Evolutionary conservation across 2,113 vertebrate genomes (phyloP).

Genomic region (Tychaedon coryphoeus): DNA sequence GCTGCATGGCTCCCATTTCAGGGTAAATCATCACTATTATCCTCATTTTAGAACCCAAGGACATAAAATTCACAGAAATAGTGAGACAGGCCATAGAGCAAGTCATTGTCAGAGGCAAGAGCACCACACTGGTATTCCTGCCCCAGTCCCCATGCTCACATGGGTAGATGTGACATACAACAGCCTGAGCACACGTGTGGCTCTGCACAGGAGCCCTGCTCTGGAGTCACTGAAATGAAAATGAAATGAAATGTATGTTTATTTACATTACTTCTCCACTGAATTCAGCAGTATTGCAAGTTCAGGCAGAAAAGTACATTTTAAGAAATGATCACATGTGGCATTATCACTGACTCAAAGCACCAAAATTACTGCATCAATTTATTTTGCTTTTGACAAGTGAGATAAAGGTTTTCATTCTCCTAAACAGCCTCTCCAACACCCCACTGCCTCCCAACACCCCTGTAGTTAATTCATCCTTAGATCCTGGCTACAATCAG

Average conservation of each 20-base stretch:
- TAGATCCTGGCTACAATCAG: neutral
- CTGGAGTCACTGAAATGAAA: neutral
- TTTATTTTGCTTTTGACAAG: neutral
- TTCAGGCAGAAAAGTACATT: neutral
- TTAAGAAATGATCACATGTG: neutral
- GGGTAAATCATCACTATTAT: neutral
- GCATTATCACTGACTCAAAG: neutral
- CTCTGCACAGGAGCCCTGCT: neutral
- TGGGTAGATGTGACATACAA: accelerated
- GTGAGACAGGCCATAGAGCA: neutral
- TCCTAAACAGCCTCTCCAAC: neutral
- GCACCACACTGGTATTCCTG: accelerated
- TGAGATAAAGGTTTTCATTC: neutral
- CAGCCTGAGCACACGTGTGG: neutral
- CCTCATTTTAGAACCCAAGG: neutral
- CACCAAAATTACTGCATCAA: neutral
- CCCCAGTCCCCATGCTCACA: accelerated
- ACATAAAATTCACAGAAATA: neutral
- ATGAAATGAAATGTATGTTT: neutral
- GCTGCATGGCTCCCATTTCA: neutral
- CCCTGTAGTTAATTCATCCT: neutral
- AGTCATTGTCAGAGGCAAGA: neutral
- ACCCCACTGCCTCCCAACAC: neutral
- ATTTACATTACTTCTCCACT: neutral
- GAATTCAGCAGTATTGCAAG: neutral